A percentile compares a stretch with the other conserved stretches of the same genome.
phyloP scores from a whole-genome alignment of 1,140 invertebrate genomes.

The Aphaenogaster floridana region DNA sequence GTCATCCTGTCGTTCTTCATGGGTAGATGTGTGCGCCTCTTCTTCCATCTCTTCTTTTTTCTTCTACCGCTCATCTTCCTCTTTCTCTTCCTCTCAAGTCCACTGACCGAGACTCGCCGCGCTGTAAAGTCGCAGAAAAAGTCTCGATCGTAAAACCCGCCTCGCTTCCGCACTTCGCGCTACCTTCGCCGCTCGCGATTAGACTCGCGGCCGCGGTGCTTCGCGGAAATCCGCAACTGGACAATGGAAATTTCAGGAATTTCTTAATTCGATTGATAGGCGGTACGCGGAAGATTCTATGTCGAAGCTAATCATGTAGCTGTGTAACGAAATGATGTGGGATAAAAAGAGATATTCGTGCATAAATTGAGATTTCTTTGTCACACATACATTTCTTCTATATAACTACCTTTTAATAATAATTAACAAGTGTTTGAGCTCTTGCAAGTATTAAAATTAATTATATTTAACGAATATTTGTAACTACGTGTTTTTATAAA shows the following conservation, averaged over 20 bases:
- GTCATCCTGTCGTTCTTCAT: conserved; percentile 68
- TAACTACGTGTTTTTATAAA: too few species aligned
- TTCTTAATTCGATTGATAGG: conserved; percentile 17
- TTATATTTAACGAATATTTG: neutral
- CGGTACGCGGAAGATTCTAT: neutral
- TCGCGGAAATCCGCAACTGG: conserved; percentile 30
- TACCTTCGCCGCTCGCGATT: conserved; percentile 64
- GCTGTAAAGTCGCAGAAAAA: conserved; percentile 69
- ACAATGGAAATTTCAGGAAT: conserved; percentile 34
- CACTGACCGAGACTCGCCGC: conserved; percentile 66
- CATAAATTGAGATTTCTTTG: conserved; percentile 1
- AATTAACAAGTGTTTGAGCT: neutral
- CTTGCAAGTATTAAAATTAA: neutral
- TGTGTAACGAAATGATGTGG: neutral
- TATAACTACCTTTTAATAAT: neutral
- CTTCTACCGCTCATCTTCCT: conserved; percentile 68
- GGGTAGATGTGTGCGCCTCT: conserved; percentile 30
- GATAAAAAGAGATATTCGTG: neutral
- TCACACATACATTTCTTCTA: neutral
- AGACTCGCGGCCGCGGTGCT: conserved; percentile 5
- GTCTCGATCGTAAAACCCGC: conserved; percentile 68
- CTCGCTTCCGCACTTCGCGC: conserved; percentile 66
- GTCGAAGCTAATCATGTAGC: neutral
- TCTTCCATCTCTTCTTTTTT: conserved; percentile 1
- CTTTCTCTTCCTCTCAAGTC: conserved; percentile 67